These are phyloP conservation scores for Bembecia ichneumoniformis DNA, from an alignment of 2,888 invertebrate genomes.

Conservation along the genomic window DNA sequence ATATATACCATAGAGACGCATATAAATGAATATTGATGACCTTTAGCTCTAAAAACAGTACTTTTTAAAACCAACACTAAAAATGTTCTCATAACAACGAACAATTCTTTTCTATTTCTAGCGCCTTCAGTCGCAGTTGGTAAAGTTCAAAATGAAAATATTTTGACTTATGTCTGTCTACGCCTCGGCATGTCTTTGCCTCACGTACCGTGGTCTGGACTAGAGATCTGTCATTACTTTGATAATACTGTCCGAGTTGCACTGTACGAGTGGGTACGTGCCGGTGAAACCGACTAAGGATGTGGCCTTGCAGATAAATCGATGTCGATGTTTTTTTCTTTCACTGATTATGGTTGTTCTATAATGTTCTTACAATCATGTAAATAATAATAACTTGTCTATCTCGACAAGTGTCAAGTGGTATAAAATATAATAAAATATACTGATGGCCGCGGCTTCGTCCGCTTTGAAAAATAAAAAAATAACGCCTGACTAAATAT, in stretches of 20 bases:
- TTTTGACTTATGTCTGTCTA: slow-evolving; percentile 20
- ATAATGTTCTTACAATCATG: too few species aligned
- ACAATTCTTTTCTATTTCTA: neutral
- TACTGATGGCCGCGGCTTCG: too few species aligned
- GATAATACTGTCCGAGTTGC: slow-evolving; percentile 62
- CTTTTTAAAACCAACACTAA: neutral
- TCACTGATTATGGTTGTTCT: too few species aligned
- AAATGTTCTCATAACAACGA: neutral
- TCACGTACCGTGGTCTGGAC: slow-evolving; percentile 51
- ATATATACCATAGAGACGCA: too few species aligned
- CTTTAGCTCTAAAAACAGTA: too few species aligned
- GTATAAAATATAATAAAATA: too few species aligned
- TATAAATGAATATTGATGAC: too few species aligned
- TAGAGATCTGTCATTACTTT: slow-evolving; percentile 68
- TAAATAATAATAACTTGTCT: too few species aligned
- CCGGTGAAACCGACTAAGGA: slow-evolving; percentile 44
- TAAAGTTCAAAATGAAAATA: neutral
- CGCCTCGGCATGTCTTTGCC: slow-evolving; percentile 26
- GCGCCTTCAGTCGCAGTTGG: neutral
- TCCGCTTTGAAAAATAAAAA: too few species aligned
- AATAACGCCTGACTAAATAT: too few species aligned
- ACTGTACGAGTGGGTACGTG: slow-evolving; percentile 59
- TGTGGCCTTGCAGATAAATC: slow-evolving; percentile 11
- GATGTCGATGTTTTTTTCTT: too few species aligned
- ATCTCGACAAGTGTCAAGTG: too few species aligned